Base-by-base conservation (phyloP, 2,888 invertebrate species). In the Aleiodes testaceus region DNA sequence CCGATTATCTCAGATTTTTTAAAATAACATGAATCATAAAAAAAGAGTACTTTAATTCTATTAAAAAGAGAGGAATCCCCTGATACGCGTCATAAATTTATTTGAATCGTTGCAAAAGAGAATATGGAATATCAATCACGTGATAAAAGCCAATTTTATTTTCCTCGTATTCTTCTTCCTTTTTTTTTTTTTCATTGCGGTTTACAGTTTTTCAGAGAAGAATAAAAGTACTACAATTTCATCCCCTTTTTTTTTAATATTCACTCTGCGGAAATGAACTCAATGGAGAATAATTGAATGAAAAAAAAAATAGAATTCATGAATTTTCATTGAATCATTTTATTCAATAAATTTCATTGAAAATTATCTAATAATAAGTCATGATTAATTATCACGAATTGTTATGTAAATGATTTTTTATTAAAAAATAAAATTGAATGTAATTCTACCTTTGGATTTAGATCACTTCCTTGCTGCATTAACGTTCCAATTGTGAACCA, bases 401-500 rank as follows among this genome's bases (percentile, higher is more conserved):
- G 26, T 61, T 61, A 4, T 44, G 9, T n/a, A 14, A 5, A 52
- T 42, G n/a, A n/a, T 22, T 20, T 20, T 7, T 44, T 2, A 44
- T 30, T 0, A 14, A 20, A 26, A 36, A 20, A 61, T 18, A 22
- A 26, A 47, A 20, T 42, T n/a, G 14, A 69, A 69, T 66, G 66
- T 68, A 70, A 69, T 53, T 65, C 44, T 77, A 92, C 92, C 91
- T 91, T 95, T 3, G 96, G 96, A 86, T 94, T 93, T 68, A 94
- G 88, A 82, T 93, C 93, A 52, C 93, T 93, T 77, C 94, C 94
- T 87, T 95, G 95, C 82, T 95, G 95, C 93, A 96, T 94, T 64
- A 96, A 89, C 0, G 95, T 95, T n/a, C 95, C 95, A 68, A 95
- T 94, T 22, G 94, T 93, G 87, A 95, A 95, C 95, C 95, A 96